Conservation (phyloP, 2,797 vertebrate species). For the Sebastes iracundus region DNA sequence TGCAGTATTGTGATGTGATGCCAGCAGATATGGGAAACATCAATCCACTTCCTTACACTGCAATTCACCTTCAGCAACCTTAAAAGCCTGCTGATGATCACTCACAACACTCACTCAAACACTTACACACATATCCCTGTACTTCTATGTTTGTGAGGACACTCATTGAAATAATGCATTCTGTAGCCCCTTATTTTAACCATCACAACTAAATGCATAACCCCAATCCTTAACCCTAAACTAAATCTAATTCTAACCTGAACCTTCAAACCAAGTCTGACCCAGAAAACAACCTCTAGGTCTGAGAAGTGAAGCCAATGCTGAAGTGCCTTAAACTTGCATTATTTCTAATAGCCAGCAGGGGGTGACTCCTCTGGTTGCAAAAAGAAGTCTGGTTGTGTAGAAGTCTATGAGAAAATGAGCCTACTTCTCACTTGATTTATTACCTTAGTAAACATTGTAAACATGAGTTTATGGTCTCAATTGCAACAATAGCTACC, state of each 20-base stretch:
- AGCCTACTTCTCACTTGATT: no score
- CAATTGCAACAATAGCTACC: no score
- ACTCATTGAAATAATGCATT: background rate
- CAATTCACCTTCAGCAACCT: slow-evolving; percentile 33
- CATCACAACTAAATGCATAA: no score
- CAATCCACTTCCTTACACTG: slow-evolving; percentile 3
- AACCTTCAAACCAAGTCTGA: background rate
- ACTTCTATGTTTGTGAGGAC: background rate
- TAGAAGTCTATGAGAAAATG: no score
- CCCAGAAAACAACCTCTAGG: no score
- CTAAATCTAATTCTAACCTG: background rate
- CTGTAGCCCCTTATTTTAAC: background rate
- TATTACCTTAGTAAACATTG: no score
- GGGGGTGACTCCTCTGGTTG: no score
- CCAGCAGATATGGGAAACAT: slow-evolving; percentile 13
- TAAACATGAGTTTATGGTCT: no score
- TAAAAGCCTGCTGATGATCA: slow-evolving; percentile 3
- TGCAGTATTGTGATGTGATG: background rate
- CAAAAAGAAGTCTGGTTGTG: no score
- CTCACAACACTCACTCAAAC: background rate
- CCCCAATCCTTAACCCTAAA: background rate
- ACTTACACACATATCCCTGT: background rate
- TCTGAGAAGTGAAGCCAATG: no score
- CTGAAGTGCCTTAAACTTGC: no score
- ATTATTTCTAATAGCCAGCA: no score